phyloP scores from a whole-genome alignment of 2,797 vertebrate genomes.

The Esox lucius region DNA sequence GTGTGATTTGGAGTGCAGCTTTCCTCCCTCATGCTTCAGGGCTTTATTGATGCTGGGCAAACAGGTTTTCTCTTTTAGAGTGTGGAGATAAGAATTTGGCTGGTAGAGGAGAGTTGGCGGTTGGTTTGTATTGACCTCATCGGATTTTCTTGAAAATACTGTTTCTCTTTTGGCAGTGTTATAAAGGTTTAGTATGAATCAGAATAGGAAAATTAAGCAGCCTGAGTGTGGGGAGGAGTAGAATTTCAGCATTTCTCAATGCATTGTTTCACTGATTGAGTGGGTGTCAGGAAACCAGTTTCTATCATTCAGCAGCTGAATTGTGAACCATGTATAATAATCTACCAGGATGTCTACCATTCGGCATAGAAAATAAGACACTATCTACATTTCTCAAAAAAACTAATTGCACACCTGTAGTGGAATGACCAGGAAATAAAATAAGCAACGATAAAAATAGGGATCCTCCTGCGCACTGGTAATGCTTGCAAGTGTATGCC shows the following conservation, averaged over 20 bases:
- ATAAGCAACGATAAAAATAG: too few species aligned
- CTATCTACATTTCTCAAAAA: too few species aligned
- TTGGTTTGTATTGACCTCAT: background rate
- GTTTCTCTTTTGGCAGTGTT: background rate
- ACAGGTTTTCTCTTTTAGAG: background rate
- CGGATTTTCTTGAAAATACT: background rate
- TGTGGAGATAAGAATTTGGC: background rate
- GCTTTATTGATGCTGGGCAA: background rate
- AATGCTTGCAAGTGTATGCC: too few species aligned
- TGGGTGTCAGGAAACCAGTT: too few species aligned
- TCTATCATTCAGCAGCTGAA: too few species aligned
- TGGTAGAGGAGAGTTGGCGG: background rate
- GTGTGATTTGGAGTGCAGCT: background rate
- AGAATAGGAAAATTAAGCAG: background rate
- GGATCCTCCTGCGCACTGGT: too few species aligned
- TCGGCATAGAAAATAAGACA: too few species aligned
- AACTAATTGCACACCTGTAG: too few species aligned
- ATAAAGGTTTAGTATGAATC: slow-evolving; percentile 13
- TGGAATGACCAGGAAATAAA: too few species aligned
- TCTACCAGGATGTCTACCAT: too few species aligned
- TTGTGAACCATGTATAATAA: too few species aligned
- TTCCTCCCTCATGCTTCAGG: background rate
- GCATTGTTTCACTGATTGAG: slow-evolving; percentile 11
- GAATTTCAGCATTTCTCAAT: slow-evolving; percentile 36
- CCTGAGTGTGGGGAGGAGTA: background rate